Evolutionary conservation across 2,797 vertebrate species (phyloP).

Genomic region (Eidolon dupreanum): DNA sequence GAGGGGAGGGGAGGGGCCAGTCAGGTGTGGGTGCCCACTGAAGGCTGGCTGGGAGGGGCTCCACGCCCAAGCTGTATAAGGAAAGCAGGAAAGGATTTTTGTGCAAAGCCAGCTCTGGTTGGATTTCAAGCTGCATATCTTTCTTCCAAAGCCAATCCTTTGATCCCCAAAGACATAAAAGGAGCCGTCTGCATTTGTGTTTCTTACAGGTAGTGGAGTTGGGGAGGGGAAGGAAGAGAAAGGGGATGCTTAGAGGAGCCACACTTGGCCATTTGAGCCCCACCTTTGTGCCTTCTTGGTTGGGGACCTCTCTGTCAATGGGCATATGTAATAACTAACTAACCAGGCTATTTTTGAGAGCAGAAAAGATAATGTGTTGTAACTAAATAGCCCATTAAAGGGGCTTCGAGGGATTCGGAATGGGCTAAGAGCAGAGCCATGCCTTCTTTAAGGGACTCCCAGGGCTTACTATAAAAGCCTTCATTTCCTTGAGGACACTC

Average conservation of each 20-base stretch:
- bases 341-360: neutral
- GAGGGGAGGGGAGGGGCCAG: neutral
- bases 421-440: neutral
- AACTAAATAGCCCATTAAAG: neutral
- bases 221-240: neutral
- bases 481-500: neutral
- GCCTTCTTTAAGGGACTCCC: neutral
- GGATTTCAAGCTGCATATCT: constrained; percentile 47
- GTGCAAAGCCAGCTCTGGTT: neutral
- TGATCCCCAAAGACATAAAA: constrained; percentile 67
- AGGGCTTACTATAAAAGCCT: neutral
- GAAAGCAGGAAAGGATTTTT: constrained; percentile 16
- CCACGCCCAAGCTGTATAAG: neutral
- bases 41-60: neutral
- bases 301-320: neutral
- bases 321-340: neutral
- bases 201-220: constrained; percentile 35
- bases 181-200: constrained; percentile 12
- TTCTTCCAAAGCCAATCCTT: constrained; percentile 73
- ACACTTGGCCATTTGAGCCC: neutral
- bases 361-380: neutral
- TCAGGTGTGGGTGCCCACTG: neutral
- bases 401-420: neutral
- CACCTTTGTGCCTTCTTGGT: neutral
- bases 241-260: neutral